These are phyloP conservation scores for Cecropterus lyciades DNA, from an alignment of 1,140 invertebrate genomes.

Conservation along the genomic window DNA sequence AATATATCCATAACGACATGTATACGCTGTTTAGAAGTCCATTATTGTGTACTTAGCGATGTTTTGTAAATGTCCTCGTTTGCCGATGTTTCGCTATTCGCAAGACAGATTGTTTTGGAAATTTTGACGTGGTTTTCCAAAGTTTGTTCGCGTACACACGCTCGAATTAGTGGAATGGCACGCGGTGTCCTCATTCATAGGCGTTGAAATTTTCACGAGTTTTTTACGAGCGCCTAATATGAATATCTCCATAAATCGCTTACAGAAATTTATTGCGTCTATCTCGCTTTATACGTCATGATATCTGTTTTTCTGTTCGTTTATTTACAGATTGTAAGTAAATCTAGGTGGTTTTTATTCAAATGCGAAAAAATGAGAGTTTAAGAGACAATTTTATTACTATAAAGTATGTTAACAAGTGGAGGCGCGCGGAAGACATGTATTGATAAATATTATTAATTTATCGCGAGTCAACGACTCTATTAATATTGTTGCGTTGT, in stretches of 20 bases:
- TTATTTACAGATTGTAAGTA: background rate
- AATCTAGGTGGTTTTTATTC: no score
- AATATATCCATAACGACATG: constrained; percentile 40
- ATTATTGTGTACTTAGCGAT: constrained; percentile 69
- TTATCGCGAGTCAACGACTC: constrained; percentile 24
- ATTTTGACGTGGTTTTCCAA: constrained; percentile 20
- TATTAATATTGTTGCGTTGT: constrained; percentile 12
- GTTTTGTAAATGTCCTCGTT: constrained; percentile 61
- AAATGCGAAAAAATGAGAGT: no score
- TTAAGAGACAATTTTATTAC: no score
- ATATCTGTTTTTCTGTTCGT: constrained; percentile 7
- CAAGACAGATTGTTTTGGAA: constrained; percentile 22
- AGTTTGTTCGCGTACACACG: background rate
- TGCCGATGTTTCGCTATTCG: constrained; percentile 40
- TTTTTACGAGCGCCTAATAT: constrained; percentile 32
- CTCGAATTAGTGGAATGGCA: constrained; percentile 10
- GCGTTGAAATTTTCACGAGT: constrained; percentile 26
- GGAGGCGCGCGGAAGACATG: background rate
- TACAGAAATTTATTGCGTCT: constrained; percentile 28
- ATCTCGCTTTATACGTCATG: constrained; percentile 15
- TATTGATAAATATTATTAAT: constrained; percentile 15
- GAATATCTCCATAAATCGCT: constrained; percentile 30
- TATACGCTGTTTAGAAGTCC: constrained; percentile 54
- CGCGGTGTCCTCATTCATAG: constrained; percentile 7
- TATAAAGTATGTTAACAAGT: background rate